These are phyloP conservation scores for Epicampocera succincta DNA, from an alignment of 2,888 invertebrate species.

Conservation along the genomic window DNA sequence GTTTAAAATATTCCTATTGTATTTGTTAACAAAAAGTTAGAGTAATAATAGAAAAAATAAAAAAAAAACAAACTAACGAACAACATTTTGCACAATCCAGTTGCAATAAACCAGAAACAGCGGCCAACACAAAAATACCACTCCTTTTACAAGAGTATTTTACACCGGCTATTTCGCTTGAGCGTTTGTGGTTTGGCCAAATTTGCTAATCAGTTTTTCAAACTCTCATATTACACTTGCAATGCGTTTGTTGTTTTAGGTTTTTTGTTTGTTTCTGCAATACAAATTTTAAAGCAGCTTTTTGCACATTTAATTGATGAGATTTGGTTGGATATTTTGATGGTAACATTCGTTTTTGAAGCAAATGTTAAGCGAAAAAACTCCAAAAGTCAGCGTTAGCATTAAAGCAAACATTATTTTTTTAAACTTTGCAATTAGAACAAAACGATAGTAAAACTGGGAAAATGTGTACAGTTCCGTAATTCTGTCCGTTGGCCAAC, in stretches of 20 bases:
- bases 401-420: not conserved
- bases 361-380: not conserved
- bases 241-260: constrained; percentile 44
- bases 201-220: constrained; percentile 35
- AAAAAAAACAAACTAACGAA: not conserved
- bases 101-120: constrained; percentile 19
- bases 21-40: constrained; percentile 35
- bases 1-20: constrained; percentile 24
- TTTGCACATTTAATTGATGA: constrained; percentile 31
- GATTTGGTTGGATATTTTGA: constrained; percentile 12
- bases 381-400: not conserved
- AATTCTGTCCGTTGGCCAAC: no score
- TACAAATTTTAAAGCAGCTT: not conserved
- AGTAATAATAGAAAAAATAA: constrained; percentile 34
- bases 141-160: constrained; percentile 27
- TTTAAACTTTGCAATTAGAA: not conserved
- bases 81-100: constrained; percentile 46
- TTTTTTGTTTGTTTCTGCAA: constrained; percentile 43
- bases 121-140: constrained; percentile 2
- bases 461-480: no score
- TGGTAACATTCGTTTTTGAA: constrained; percentile 2
- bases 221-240: constrained; percentile 54
- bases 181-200: constrained; percentile 3
- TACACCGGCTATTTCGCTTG: constrained; percentile 39
- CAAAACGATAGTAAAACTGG: not conserved